Evolutionary conservation across 2,797 vertebrate genomes (phyloP), one percentile per base, ranked within the genome.

Genomic region (Eremophila alpestris): DNA sequence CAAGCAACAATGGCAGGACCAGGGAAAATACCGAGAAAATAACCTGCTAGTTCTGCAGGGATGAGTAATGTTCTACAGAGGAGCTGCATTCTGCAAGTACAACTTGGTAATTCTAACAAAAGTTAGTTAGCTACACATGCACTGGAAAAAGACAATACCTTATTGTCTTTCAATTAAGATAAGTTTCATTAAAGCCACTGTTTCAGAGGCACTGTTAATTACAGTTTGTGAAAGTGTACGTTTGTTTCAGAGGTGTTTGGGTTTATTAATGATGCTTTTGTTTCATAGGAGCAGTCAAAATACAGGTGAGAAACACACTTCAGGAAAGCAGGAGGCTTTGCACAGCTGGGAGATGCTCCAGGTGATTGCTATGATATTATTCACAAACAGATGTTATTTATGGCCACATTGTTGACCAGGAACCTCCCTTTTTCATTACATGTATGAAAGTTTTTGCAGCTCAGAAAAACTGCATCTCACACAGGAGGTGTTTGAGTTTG

Each of bases 161-260:
- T 90, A 95, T 13, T 83, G 67, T 23, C 68, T 94, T 95, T 62
- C 91, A 68, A 22, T 91, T 89, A 93, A 77, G 90, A 34, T 20
- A 56, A 60, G 45, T 68, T 94, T 94, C 49, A 51, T 76, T 93
- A 88, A 90, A 85, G 41, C 55, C 20, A 26, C 24, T 43, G 46
- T 48, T 79, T 93, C 73, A 80, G 56, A 78, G 52, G 76, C 48
- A 56, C 9, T 40, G 21, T 58, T 94, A 76, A 79, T 92, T 88
- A 64, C 8, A 24, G 29, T 23, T 79, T 94, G 62, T 80, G 67
- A 54, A 78, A 68, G 40, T 26, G 48, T 52, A 56, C 26, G 26
- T 75, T 92, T 90, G 67, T 89, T 23, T 19, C 32, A 40, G 59
- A 90, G 41, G 54, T 93, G 27, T 83, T 81, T 80, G 32, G 48